A percentile compares a stretch with the other conserved stretches of the same genome.
Conservation (phyloP, 2,888 invertebrate genomes). For the Troides helena region DNA sequence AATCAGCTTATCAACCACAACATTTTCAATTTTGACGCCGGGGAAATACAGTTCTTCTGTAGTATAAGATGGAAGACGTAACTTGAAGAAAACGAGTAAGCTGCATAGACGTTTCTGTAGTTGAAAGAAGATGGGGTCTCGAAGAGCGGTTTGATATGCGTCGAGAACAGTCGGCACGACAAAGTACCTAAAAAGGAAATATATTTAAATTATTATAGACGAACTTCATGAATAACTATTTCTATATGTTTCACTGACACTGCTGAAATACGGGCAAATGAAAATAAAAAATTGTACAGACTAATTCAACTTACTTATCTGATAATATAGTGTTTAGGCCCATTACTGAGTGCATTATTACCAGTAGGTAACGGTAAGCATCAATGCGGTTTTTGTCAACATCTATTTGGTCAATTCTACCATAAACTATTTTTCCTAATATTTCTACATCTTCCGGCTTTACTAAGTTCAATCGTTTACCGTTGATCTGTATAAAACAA, state of each 20-base stretch:
- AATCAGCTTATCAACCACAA: slow-evolving; percentile 82
- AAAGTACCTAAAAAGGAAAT: slow-evolving; percentile 76
- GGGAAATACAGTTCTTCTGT: slow-evolving; percentile 81
- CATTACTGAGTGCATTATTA: slow-evolving; percentile 75
- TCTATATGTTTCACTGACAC: too few relatives aligned
- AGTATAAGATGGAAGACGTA: slow-evolving; percentile 82
- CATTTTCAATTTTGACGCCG: slow-evolving; percentile 82
- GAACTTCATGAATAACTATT: slow-evolving; percentile 71
- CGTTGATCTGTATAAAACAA: slow-evolving; percentile 54
- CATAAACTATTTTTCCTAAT: slow-evolving; percentile 77
- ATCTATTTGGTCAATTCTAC: slow-evolving; percentile 65
- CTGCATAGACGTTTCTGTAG: slow-evolving; percentile 82
- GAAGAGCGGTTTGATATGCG: slow-evolving; percentile 82
- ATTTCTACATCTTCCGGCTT: slow-evolving; percentile 75
- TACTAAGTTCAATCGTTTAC: slow-evolving; percentile 56
- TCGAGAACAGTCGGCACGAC: slow-evolving; percentile 81
- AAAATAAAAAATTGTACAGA: too few relatives aligned
- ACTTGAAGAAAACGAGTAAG: slow-evolving; percentile 81
- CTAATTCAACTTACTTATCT: slow-evolving; percentile 58
- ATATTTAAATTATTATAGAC: slow-evolving; percentile 69
- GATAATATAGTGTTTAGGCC: slow-evolving; percentile 58
- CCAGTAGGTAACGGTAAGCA: slow-evolving; percentile 80
- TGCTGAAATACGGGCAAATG: too few relatives aligned
- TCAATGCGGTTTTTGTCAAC: slow-evolving; percentile 55
- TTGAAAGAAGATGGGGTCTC: slow-evolving; percentile 87